Evolutionary conservation across 2,888 invertebrate genomes (phyloP), one percentile per base, ranked within the genome.

Genomic region (Volucella zonaria): DNA sequence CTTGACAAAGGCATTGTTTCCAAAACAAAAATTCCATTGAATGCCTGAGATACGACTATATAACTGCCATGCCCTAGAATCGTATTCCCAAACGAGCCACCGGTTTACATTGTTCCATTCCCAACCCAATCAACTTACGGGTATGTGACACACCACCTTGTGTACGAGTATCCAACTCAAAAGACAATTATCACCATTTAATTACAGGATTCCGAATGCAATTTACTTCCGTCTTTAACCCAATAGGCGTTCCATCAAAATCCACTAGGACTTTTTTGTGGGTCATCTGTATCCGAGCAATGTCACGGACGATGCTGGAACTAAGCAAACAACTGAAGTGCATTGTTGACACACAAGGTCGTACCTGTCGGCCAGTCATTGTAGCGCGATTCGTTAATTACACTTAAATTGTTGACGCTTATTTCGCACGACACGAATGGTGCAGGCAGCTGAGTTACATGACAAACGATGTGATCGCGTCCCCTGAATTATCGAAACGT

Each of bases 321-420:
- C 43, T 12, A 31, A 15, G 14, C 66, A 12, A 12, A 61, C 18
- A 61, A 15, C 42, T 61, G 23, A n/a, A 64, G 52, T 76, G 45
- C 61, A 42, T n/a, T 56, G 62, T 56, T 45, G 54, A 43, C 49
- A 47, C 31, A 59, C 82, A 82, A 82, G 77, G 82, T 82, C 82
- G 51, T 67, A 82, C 77, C 61, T 82, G 82, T 67, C 73, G 45
- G 61, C 38, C 51, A 74, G 59, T 59, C 79, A 66, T 49, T 68
- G 71, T 58, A 68, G 64, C 40, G 64, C 70, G 58, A 79, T 47
- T 79, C 64, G 79, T 68, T 83, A 83, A 83, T 83, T 79, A 70
- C 68, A 43, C 79, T 70, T 61, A 75, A 79, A 75, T 79, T 64
- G 82, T 75, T 75, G 79, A 75, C 74, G 75, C 82, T 70, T 75